Evolutionary conservation across 2,888 invertebrate genomes (phyloP).

Genomic region (Drosophila robusta): DNA sequence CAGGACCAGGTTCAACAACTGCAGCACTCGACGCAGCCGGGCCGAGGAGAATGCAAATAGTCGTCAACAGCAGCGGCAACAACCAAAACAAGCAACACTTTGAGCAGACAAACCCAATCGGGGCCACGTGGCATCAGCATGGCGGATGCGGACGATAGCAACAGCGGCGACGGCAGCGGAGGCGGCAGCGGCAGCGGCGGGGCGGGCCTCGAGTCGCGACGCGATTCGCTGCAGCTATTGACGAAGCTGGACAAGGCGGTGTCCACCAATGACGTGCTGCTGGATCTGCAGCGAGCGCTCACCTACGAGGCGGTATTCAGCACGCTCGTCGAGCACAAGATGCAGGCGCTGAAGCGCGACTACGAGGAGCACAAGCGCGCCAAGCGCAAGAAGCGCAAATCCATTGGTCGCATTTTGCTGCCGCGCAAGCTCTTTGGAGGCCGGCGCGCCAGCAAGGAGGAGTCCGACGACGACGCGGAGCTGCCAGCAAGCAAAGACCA

Average conservation of each 20-base stretch:
- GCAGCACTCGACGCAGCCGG: conserved; percentile 34
- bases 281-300: conserved; percentile 83
- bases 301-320: conserved; percentile 85
- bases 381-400: conserved; percentile 83
- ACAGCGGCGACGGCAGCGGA: conserved; percentile 59
- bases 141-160: conserved; percentile 77
- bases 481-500: conserved; percentile 16
- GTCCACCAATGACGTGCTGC: conserved; percentile 84
- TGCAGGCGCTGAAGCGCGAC: conserved; percentile 85
- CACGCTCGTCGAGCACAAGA: conserved; percentile 84
- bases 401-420: conserved; percentile 83
- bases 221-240: conserved; percentile 55
- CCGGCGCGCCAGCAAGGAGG: conserved; percentile 61
- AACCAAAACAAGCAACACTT: conserved; percentile 34
- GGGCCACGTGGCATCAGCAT: conserved; percentile 34
- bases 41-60: conserved; percentile 72
- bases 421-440: conserved; percentile 81
- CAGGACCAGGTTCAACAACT: conserved; percentile 31
- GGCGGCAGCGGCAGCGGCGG: conserved; percentile 31
- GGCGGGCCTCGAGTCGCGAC: conserved; percentile 38
- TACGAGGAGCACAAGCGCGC: conserved; percentile 84
- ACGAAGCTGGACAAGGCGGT: conserved; percentile 84
- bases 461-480: conserved; percentile 23
- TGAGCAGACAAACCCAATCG: conserved; percentile 24
- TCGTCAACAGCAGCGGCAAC: conserved; percentile 40